A percentile compares a stretch with the other conserved stretches of the same genome.
Evolutionary conservation across 2,888 invertebrate genomes (phyloP).

Genomic region (Morpho helenor): DNA sequence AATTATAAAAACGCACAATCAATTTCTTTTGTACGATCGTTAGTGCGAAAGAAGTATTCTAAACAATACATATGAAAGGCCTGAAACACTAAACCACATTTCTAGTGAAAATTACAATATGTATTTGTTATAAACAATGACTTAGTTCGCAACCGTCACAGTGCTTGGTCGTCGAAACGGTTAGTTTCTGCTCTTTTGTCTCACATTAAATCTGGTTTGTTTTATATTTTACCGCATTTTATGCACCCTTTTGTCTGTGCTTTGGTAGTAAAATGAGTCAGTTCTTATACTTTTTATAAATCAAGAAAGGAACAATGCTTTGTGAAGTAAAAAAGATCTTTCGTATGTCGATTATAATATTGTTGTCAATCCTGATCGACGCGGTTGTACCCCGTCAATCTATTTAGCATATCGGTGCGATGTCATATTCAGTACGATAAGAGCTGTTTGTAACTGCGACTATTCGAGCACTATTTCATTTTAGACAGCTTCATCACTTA

Average conservation of each 20-base stretch:
- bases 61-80: constrained; percentile 7
- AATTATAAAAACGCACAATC: too few species aligned
- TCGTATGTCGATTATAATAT: too few species aligned
- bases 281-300: background rate
- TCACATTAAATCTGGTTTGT: constrained; percentile 11
- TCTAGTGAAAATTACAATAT: constrained; percentile 4
- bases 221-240: constrained; percentile 3
- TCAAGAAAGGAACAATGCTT: background rate
- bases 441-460: too few species aligned
- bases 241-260: constrained; percentile 8
- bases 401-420: too few species aligned
- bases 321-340: too few species aligned
- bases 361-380: too few species aligned
- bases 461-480: too few species aligned
- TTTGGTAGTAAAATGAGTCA: background rate
- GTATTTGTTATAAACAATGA: constrained; percentile 6
- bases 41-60: background rate
- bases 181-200: constrained; percentile 12
- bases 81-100: constrained; percentile 10
- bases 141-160: constrained; percentile 7
- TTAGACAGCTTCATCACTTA: too few species aligned
- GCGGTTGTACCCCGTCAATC: too few species aligned
- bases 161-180: constrained; percentile 11
- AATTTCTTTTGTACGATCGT: background rate
- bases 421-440: too few species aligned